A percentile compares a stretch with the other conserved stretches of the same genome.
Evolutionary conservation across 2,797 vertebrate species (phyloP).

Genomic region (Silurus aristotelis): DNA sequence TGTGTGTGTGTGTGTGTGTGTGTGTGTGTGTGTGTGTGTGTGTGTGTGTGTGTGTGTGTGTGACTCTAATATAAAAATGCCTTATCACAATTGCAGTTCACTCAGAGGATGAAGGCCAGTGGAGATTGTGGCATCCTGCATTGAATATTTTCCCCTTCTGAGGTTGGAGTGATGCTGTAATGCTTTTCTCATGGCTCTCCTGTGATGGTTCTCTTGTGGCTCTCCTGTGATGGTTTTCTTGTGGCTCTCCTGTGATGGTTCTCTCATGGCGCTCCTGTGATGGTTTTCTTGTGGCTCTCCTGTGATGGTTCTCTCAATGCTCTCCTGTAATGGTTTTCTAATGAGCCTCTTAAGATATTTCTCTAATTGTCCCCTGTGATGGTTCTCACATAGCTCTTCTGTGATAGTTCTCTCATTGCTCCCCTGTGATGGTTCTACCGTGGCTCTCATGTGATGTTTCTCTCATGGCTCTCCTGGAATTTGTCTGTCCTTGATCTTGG

Average conservation of each 20-base stretch:
- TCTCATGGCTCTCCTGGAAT: no score
- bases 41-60: constrained; percentile 6
- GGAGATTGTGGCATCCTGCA: not conserved
- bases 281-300: not conserved
- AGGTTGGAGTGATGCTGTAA: not conserved
- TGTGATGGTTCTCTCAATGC: not conserved
- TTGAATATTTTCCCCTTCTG: not conserved
- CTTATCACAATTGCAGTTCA: not conserved
- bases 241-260: not conserved
- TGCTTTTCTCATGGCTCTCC: no score
- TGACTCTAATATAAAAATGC: not conserved
- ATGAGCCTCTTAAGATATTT: no score
- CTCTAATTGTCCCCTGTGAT: no score
- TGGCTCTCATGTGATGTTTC: no score
- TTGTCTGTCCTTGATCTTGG: no score
- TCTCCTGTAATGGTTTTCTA: no score
- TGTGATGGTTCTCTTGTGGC: no score
- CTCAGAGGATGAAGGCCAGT: not conserved
- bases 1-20: not conserved
- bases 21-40: not conserved
- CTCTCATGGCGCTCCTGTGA: not conserved
- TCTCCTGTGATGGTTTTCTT: no score
- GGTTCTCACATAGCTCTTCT: no score
- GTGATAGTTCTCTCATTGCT: no score
- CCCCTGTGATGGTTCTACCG: no score